Percentiles rank a stretch among this genome's conserved stretches.
phyloP scores from a whole-genome alignment of 1,140 invertebrate species.

The Elymnias hypermnestra region DNA sequence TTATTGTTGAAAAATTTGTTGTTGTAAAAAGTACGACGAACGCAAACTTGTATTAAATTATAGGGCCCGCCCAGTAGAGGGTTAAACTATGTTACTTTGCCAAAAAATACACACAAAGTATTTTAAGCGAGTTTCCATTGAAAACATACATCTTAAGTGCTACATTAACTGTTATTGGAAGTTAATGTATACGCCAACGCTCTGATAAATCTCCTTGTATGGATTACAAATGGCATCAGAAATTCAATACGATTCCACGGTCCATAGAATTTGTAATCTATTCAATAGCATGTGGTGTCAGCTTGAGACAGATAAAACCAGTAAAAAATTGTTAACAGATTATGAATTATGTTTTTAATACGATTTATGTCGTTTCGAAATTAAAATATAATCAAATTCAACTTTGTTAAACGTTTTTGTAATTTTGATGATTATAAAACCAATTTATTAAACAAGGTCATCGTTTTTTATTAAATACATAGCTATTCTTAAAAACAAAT shows the following conservation, averaged over 20 bases:
- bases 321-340: constrained; percentile 5
- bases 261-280: constrained; percentile 20
- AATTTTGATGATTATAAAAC: too few species aligned
- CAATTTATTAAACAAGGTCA: too few species aligned
- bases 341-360: not conserved
- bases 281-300: constrained; percentile 15
- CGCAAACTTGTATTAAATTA: too few species aligned
- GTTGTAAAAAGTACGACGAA: too few species aligned
- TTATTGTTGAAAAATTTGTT: too few species aligned
- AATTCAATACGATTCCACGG: constrained; percentile 21
- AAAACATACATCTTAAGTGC: constrained; percentile 16
- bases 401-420: too few species aligned
- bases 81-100: too few species aligned
- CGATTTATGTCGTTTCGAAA: not conserved
- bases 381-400: not conserved
- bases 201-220: constrained; percentile 25
- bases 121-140: too few species aligned
- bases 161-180: constrained; percentile 13
- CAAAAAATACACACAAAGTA: too few species aligned
- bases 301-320: constrained; percentile 10
- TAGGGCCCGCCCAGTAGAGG: too few species aligned
- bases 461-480: too few species aligned
- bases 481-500: too few species aligned
- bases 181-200: constrained; percentile 17
- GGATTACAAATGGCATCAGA: constrained; percentile 22